Conservation (phyloP, 1,140 invertebrate species). For the Pogonomyrmex barbatus region DNA sequence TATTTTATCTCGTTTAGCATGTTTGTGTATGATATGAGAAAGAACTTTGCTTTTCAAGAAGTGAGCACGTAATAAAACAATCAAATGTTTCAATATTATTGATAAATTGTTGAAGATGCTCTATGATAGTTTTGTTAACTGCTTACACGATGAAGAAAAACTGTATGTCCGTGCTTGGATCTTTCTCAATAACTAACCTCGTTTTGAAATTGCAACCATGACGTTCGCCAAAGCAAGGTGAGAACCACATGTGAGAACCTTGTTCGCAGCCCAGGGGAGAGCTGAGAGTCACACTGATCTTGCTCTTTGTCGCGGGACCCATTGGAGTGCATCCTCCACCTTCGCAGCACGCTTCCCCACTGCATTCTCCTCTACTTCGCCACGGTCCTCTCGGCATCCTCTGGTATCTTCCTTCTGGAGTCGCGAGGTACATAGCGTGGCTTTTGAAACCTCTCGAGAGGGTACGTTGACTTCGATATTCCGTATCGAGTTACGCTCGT, state of each 20-base stretch:
- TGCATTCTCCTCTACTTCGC: constrained; percentile 53
- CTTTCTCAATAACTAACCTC: constrained; percentile 57
- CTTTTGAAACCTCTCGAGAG: constrained; percentile 76
- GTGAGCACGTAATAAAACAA: background rate
- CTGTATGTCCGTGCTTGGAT: background rate
- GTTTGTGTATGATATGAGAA: background rate
- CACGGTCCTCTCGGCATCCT: constrained; percentile 62
- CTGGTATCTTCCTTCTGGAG: constrained; percentile 63
- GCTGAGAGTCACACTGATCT: constrained; percentile 82
- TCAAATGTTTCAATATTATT: background rate
- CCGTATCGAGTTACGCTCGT: constrained; percentile 79
- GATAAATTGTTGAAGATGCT: constrained; percentile 37
- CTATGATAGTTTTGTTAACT: constrained; percentile 14
- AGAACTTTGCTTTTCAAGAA: background rate
- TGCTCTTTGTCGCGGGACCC: constrained; percentile 79
- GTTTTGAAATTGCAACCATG: constrained; percentile 67
- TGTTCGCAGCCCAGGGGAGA: constrained; percentile 74
- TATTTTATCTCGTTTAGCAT: background rate
- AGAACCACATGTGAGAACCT: constrained; percentile 76
- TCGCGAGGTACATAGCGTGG: constrained; percentile 73
- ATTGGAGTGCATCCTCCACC: constrained; percentile 80
- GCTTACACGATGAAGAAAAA: background rate
- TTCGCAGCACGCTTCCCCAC: constrained; percentile 42
- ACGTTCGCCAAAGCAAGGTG: constrained; percentile 66
- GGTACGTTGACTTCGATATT: constrained; percentile 79